A percentile compares a stretch with the other conserved stretches of the same genome.
These are phyloP conservation scores for Stratiomys singularior DNA, from an alignment of 2,888 invertebrate species.

Conservation along the genomic window DNA sequence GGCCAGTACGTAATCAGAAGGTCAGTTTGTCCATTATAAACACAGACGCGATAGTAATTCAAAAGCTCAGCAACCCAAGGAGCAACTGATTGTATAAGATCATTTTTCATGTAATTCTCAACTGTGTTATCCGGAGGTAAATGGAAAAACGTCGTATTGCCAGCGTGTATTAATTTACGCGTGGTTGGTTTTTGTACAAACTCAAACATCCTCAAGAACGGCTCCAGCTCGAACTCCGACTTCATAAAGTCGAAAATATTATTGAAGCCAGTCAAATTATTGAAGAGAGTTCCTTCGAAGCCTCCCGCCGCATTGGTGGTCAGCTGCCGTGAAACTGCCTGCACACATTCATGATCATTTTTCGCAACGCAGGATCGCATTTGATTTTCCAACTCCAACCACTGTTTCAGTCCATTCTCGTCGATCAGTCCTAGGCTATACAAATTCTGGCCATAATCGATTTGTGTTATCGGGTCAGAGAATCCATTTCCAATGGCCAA, in stretches of 20 bases:
- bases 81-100: constrained; percentile 85
- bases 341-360: constrained; percentile 2
- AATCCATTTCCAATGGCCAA: constrained; percentile 80
- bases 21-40: constrained; percentile 92
- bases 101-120: constrained; percentile 75
- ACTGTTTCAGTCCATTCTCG: constrained; percentile 69
- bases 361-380: constrained; percentile 71
- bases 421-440: constrained; percentile 77
- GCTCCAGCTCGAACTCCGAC: constrained; percentile 72
- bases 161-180: constrained; percentile 84
- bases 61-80: constrained; percentile 76
- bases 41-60: constrained; percentile 76
- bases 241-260: constrained; percentile 69
- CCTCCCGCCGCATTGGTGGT: neutral
- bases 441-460: constrained; percentile 81
- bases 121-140: constrained; percentile 72
- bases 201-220: constrained; percentile 55
- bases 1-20: constrained; percentile 90
- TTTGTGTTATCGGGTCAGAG: constrained; percentile 80
- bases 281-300: constrained; percentile 66
- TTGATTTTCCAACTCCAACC: constrained; percentile 72
- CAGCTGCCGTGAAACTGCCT: neutral
- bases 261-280: constrained; percentile 67
- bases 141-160: constrained; percentile 76
- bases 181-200: constrained; percentile 66